Evolutionary conservation across 1,140 invertebrate genomes (phyloP).

Genomic region (Trinorchestia longiramus): DNA sequence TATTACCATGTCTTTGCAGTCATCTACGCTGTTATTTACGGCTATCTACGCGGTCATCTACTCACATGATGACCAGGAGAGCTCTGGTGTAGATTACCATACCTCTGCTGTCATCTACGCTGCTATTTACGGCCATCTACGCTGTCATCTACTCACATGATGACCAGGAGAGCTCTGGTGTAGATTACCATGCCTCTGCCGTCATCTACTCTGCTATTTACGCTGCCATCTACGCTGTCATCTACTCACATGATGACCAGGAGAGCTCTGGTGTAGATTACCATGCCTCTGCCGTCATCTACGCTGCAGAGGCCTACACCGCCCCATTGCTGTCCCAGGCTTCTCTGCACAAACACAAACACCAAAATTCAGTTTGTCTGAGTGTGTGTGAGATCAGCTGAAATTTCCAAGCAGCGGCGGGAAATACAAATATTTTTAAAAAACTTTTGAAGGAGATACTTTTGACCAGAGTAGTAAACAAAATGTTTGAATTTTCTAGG

Average conservation of each 20-base stretch:
- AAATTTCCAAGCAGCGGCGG: not conserved
- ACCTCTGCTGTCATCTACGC: too few species aligned
- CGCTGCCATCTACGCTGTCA: too few species aligned
- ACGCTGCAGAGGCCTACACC: slow-evolving; percentile 28
- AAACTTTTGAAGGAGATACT: too few species aligned
- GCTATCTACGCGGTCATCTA: too few species aligned
- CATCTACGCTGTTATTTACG: too few species aligned
- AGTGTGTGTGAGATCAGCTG: not conserved
- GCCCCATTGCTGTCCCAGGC: not conserved
- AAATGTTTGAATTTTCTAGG: too few species aligned
- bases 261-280: not conserved
- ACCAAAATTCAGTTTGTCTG: not conserved
- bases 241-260: slow-evolving; percentile 12
- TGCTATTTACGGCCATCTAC: too few species aligned
- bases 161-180: not conserved
- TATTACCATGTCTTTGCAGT: too few species aligned
- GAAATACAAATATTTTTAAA: too few species aligned
- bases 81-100: too few species aligned
- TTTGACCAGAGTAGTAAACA: too few species aligned
- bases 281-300: not conserved
- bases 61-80: too few species aligned
- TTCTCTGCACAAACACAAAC: slow-evolving; percentile 16
- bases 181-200: not conserved
- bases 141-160: not conserved
- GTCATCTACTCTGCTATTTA: not conserved